Base-by-base conservation (phyloP, 2,888 invertebrate genomes). In the Apoda limacodes region DNA sequence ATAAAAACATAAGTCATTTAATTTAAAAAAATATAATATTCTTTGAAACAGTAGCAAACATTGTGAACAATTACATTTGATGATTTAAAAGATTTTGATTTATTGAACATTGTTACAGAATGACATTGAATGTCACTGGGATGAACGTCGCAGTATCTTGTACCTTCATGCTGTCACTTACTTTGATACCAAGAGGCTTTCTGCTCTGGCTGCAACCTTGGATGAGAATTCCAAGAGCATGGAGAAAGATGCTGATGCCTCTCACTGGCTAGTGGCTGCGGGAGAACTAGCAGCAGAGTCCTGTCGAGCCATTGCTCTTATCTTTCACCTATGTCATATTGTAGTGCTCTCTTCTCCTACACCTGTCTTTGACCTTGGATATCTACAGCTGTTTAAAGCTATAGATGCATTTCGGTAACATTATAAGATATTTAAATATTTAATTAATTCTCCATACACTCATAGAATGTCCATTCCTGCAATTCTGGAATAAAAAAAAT, bases 321-420 rank as follows among this genome's bases (percentile, higher is more conserved):
- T 93, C 9, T 89, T 93, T 56, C 89, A 91, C 48, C 70, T 92
- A 24, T 93, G 93, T 37, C 94, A 95, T 52, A 85, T 95, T 38
- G 82, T 94, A 10, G 61, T 82, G 22, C 51, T 60, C 41, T 85
- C 54, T 6, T 82, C 59, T 35, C 85, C 61, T 37, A 84, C 65
- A 39, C 70, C 56, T 17, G 74, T 62, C 0, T 93, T 95, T 74
- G 96, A 97, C 71, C 82, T 89, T 11, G 90, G 89, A 45, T 88
- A 92, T 50, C 72, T 94, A 27, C 88, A 91, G 52, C 76, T 93
- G 34, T 92, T 93, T 55, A 88, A 91, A 66, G 88, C 92, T 30
- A 72, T 94, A 35, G 93, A 94, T 71, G 82, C 83, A 21, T 84
- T 89, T 37, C 86, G 92, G 92, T 91, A 60, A 60, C n/a, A n/a